These are phyloP conservation scores for Tetragnatha montana DNA, from an alignment of 2,888 invertebrate genomes.

Conservation along the genomic window DNA sequence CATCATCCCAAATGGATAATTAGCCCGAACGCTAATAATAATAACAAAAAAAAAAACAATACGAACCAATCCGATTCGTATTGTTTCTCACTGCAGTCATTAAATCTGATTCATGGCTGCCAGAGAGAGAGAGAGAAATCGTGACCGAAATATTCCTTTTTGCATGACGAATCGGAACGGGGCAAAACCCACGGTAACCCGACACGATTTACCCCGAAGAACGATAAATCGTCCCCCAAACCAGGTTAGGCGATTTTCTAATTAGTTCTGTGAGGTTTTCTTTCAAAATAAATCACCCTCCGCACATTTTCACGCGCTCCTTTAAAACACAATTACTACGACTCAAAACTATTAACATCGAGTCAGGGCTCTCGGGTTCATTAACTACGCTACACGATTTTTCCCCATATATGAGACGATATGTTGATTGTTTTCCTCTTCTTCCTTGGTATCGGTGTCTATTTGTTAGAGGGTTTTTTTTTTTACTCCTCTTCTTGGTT, in stretches of 20 bases:
- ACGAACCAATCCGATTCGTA: background rate
- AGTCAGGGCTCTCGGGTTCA: slow-evolving; percentile 56
- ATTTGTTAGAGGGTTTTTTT: slow-evolving; percentile 65
- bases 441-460: slow-evolving; percentile 62
- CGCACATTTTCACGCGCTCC: slow-evolving; percentile 62
- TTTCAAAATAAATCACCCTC: slow-evolving; percentile 66
- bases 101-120: slow-evolving; percentile 42
- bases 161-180: slow-evolving; percentile 47
- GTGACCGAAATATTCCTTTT: slow-evolving; percentile 50
- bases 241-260: slow-evolving; percentile 55
- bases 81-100: slow-evolving; percentile 41
- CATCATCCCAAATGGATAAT: slow-evolving; percentile 1
- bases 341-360: slow-evolving; percentile 68
- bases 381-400: slow-evolving; percentile 68
- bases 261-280: slow-evolving; percentile 63
- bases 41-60: background rate
- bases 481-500: slow-evolving; percentile 24
- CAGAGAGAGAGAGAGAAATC: too few relatives aligned
- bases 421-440: slow-evolving; percentile 18
- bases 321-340: slow-evolving; percentile 66
- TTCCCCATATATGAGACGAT: slow-evolving; percentile 13
- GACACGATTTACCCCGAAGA: slow-evolving; percentile 30
- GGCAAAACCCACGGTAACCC: slow-evolving; percentile 33
- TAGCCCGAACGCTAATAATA: slow-evolving; percentile 30
- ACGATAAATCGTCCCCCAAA: slow-evolving; percentile 60